Base-by-base conservation (phyloP, 2,113 vertebrate species). In the Centropristis striata region DNA sequence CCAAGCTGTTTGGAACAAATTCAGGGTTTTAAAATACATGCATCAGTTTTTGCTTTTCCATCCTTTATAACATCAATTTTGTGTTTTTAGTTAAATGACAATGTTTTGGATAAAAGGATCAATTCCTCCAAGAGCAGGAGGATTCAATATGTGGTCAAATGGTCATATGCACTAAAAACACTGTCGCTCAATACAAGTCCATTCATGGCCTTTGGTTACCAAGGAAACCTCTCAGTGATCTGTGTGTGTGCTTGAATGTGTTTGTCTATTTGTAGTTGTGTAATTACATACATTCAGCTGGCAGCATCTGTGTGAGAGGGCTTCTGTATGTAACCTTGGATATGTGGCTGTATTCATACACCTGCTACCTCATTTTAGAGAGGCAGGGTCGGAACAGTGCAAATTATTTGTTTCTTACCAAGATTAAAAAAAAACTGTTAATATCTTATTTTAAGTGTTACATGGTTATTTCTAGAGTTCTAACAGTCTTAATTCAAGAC, bases 131-230 rank as follows among this genome's bases (percentile, higher is more conserved):
- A 16, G 25, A 54, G 36, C 46, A n/a, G 18, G 8, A 5, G 9
- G 9, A 50, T 37, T 58, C 37, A 63, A 23, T 32, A 16, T 49
- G 27, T 37, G 9, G 67, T 77, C 59, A 63, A 66, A 75, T 59
- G 60, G 49, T 66, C 44, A 39, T 6, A n/a, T 27, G 23, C 63
- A 59, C 49, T 41, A 55, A 75, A n/a, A 85, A 80, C 27, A 32
- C 74, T 50, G 41, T 57, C 37, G 59, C 86, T 90, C 71, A 46
- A 65, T 80, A 78, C 60, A 11, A 65, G 63, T 64, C 57, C 46
- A 72, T 79, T 57, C 71, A 63, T 82, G 79, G 78, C 58, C 74
- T 80, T 21, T 75, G 28, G 92, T 94, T 90, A 27, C 92, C 90
- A 90, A 46, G 89, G 92, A 88, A 92, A 93, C 92, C 64, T 68